Evolutionary conservation across 2,888 invertebrate species (phyloP).

Genomic region (Trissolcus japonicus): DNA sequence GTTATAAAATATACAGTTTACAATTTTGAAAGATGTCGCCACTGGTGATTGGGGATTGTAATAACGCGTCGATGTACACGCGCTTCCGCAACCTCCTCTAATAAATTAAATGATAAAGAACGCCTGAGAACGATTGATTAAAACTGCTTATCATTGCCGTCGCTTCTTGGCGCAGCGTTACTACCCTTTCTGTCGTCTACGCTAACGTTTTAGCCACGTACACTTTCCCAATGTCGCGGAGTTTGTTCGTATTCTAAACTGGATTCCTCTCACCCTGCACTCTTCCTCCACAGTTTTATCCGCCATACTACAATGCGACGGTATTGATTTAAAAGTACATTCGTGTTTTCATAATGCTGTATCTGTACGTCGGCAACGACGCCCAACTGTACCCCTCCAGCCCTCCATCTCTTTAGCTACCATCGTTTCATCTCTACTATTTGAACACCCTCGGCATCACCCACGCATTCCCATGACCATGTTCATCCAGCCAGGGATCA

Average conservation of each 20-base stretch:
- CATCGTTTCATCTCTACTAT: conserved; percentile 58
- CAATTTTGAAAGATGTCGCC: conserved; percentile 10
- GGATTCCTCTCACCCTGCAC: conserved; percentile 57
- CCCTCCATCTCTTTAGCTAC: conserved; percentile 54
- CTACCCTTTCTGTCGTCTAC: conserved; percentile 43
- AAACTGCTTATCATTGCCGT: conserved; percentile 69
- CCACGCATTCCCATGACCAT: conserved; percentile 52
- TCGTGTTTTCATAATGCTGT: conserved; percentile 77
- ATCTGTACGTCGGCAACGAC: conserved; percentile 74
- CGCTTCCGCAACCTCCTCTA: neutral
- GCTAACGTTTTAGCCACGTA: conserved; percentile 43
- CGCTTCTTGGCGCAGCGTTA: conserved; percentile 49
- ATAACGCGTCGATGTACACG: conserved; percentile 9
- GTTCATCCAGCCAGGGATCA: conserved; percentile 51
- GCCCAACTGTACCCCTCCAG: conserved; percentile 68
- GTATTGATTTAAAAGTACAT: conserved; percentile 77
- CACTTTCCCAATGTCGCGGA: conserved; percentile 56
- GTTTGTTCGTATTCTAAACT: conserved; percentile 59
- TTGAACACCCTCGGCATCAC: conserved; percentile 50
- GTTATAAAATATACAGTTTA: conserved; percentile 18
- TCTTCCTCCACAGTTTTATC: conserved; percentile 63
- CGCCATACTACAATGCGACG: conserved; percentile 76
- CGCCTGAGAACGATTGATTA: conserved; percentile 60
- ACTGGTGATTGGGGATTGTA: conserved; percentile 1
- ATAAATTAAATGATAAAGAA: conserved; percentile 7